Evolutionary conservation across 2,113 vertebrate species (phyloP), one percentile per base, ranked within the genome.

Genomic region (Rousettus leschenaultii): DNA sequence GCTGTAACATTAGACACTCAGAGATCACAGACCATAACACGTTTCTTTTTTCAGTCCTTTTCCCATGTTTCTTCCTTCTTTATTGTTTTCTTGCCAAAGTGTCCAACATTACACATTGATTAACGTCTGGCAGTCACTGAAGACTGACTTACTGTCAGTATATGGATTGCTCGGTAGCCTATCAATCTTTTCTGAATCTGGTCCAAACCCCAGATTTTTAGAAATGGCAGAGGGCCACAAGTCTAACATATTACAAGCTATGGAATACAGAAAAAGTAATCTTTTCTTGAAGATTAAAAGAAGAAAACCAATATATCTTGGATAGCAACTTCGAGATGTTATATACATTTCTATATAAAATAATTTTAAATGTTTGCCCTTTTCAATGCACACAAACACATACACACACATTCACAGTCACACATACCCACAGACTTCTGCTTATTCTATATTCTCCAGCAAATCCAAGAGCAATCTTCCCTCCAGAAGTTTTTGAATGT

Each of bases 201-300:
- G 79, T 91, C 45, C 94, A 59, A 94, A 96, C 92, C 65, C 45
- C 43, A 78, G 73, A 92, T 85, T 94, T 95, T 93, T 82, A 18
- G 59, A 89, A 89, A 89, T 87, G 61, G 55, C 66, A 96, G 55
- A 55, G 5, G 40, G 14, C 75, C 73, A 86, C 19, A 84, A 63
- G 68, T 78, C 7, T 24, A 94, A 90, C 26, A 24, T n/a, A 90
- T 89, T 70, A 87, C 51, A 95, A 92, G 35, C 70, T 96, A 45
- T 3, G 4, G 35, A 96, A 92, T 70, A 70, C 16, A 86, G 15
- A 88, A 33, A 91, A 90, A 94, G 22, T 78, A 38, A 82, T 88
- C n/a, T 94, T 97, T 97, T 71, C 75, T 94, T 84, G 68, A 84
- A 86, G 73, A 95, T 96, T 95, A 97, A 35, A 74, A 82, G 13